Evolutionary conservation across 2,797 vertebrate species (phyloP), one percentile per base, ranked within the genome.

Genomic region (Lycodopsis pacificus): DNA sequence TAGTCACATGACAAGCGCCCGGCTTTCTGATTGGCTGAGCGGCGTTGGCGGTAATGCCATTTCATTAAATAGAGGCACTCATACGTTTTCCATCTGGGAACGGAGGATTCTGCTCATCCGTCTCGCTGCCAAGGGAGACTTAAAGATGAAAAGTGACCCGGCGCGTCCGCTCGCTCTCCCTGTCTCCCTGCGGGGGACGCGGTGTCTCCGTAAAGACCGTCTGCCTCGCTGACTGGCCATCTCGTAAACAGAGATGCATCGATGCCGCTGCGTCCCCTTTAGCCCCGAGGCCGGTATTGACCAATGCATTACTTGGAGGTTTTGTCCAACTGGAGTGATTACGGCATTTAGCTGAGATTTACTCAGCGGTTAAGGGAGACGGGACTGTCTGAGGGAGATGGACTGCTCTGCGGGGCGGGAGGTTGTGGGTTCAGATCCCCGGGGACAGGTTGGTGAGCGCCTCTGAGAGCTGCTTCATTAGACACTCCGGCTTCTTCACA

Each of bases 261-360:
- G 79, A 86, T 61, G 76, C 77, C 36, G 8, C 44, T 6, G 32
- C 42, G 71, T 88, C 79, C 77, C 84, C 78, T 85, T 83, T 82
- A 76, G 82, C 84, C 89, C 77, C 0, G n/a, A 86, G 85, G 89
- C 78, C 76, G 42, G 27, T 86, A 93, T 93, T 87, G 87, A 92
- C 87, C 87, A 61, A 72, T 61, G 79, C 86, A 75, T 88, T 90
- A 90, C 86, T 76, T 0, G 61, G 75, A 89, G 85, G 84, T 90
- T 91, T 89, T 86, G 86, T 92, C 89, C 89, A 76, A 76, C 79
- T 76, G 79, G 88, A 90, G 88, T 89, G 88, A 91, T 92, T 87
- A 88, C 82, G 81, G 86, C 66, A 34, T 85, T 90, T 92, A 89
- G 73, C 78, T 66, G 48, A 86, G 90, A 93, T 91, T 89, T 86